Conservation (phyloP, 2,797 vertebrate species). For the Eulemur mongoz region DNA sequence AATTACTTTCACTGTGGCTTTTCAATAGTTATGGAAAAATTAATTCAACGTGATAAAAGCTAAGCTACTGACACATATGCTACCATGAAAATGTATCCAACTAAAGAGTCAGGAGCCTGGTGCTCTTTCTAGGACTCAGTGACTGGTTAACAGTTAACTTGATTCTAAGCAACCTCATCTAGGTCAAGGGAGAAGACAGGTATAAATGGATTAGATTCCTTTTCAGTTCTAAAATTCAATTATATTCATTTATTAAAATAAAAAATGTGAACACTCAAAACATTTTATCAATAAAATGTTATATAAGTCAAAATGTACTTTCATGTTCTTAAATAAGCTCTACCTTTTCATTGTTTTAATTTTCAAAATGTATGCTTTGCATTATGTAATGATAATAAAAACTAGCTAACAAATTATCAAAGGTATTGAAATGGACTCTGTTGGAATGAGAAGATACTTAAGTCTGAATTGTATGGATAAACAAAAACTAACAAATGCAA, state of each 20-base stretch:
- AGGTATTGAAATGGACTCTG: not conserved
- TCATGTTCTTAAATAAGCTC: not conserved
- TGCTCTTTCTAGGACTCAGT: not conserved
- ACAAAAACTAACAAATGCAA: not conserved
- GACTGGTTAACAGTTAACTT: not conserved
- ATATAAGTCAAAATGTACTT: not conserved
- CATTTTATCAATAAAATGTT: conserved; percentile 16
- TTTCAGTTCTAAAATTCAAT: conserved; percentile 44
- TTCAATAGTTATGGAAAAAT: conserved; percentile 46
- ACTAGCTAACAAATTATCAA: not conserved
- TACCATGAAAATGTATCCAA: not conserved
- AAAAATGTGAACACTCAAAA: not conserved
- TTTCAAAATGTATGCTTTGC: not conserved
- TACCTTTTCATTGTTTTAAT: conserved; percentile 37
- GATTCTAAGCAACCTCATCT: not conserved
- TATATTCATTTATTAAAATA: conserved; percentile 1
- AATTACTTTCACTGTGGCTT: not conserved
- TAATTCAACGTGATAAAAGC: not conserved
- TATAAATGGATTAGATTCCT: not conserved
- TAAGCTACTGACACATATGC: not conserved
- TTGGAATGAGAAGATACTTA: not conserved
- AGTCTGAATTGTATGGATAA: not conserved
- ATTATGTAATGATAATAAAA: conserved; percentile 37
- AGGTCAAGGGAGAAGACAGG: not conserved
- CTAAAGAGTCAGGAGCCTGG: not conserved